These are phyloP conservation scores for Cygnus buccinator DNA, from an alignment of 2,113 vertebrate genomes.

Conservation along the genomic window DNA sequence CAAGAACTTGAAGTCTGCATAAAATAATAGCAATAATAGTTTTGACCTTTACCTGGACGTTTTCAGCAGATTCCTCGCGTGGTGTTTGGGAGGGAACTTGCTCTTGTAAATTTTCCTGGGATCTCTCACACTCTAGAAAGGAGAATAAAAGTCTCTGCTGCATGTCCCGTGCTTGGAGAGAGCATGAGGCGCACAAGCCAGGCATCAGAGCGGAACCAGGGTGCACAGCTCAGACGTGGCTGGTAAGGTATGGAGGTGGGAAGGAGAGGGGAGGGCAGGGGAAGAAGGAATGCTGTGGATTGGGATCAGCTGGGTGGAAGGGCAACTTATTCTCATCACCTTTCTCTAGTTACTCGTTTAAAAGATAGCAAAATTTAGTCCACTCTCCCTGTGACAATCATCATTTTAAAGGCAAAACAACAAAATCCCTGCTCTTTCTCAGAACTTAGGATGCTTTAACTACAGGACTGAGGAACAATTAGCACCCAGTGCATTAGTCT, in stretches of 20 bases:
- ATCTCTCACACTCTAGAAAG: background rate
- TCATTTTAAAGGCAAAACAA: background rate
- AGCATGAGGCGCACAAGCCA: background rate
- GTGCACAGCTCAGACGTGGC: fast-evolving
- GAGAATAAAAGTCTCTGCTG: background rate
- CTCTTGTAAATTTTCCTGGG: background rate
- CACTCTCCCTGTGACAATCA: background rate
- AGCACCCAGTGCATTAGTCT: background rate
- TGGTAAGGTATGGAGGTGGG: no score
- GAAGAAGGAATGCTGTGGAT: background rate
- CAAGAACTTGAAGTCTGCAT: background rate
- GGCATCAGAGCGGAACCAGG: background rate
- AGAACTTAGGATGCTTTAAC: background rate
- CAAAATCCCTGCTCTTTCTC: no score
- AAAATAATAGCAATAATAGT: background rate
- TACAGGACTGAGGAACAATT: background rate
- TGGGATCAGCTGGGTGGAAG: background rate
- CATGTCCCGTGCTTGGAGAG: fast-evolving
- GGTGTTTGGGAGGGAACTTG: background rate
- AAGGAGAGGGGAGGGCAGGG: no score
- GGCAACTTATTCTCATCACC: background rate
- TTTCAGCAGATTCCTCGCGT: background rate
- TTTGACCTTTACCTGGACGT: background rate
- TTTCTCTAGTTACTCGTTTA: background rate
- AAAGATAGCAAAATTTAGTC: background rate